phyloP scores from a whole-genome alignment of 2,888 invertebrate genomes.

The Odontomyia ornata region DNA sequence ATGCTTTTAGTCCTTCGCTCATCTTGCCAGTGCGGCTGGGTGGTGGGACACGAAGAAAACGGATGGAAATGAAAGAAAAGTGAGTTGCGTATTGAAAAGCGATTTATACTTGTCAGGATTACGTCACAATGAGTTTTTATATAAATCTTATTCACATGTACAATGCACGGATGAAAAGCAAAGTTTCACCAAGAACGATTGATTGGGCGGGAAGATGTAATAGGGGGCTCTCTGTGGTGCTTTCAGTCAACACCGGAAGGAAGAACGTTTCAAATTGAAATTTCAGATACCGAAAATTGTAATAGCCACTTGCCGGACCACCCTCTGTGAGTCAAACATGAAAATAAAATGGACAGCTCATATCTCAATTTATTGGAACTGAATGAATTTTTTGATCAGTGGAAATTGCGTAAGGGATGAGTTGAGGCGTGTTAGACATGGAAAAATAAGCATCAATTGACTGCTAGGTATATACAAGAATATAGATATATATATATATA shows the following conservation, averaged over 20 bases:
- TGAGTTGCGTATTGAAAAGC: conserved; percentile 49
- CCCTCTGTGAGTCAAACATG: conserved; percentile 30
- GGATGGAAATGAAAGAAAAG: conserved; percentile 6
- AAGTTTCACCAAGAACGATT: conserved; percentile 7
- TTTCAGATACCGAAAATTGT: conserved; percentile 44
- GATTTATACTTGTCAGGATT: conserved; percentile 51
- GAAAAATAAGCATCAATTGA: too few relatives aligned
- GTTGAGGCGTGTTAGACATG: too few relatives aligned
- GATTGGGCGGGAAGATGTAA: background rate
- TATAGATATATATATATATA: too few relatives aligned
- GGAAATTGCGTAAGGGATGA: too few relatives aligned
- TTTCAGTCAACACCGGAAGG: too few relatives aligned
- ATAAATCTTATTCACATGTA: conserved; percentile 44
- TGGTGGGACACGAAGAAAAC: background rate
- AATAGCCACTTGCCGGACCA: conserved; percentile 41
- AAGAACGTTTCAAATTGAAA: conserved; percentile 10
- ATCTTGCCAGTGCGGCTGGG: background rate
- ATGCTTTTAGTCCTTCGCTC: conserved; percentile 17
- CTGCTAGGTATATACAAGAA: too few relatives aligned
- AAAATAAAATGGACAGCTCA: conserved; percentile 38
- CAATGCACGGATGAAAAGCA: background rate
- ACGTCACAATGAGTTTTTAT: conserved; percentile 48
- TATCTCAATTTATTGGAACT: conserved; percentile 43
- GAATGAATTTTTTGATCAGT: too few relatives aligned
- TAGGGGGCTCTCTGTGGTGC: too few relatives aligned